phyloP scores from a whole-genome alignment of 2,888 invertebrate genomes.

The Pristionchus maxplancki region DNA sequence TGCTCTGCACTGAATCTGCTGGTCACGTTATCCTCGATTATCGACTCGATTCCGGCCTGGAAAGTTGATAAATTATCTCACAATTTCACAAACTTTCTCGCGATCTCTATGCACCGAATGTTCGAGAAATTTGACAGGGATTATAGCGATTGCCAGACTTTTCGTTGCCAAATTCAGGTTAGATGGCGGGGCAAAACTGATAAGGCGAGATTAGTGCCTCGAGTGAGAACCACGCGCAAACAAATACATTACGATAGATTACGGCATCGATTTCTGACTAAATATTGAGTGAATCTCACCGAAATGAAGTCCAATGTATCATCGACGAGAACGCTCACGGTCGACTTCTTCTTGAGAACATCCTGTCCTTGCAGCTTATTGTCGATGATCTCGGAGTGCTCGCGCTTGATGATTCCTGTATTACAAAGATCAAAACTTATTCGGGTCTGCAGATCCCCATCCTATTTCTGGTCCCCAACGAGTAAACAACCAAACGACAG shows the following conservation, averaged over 20 bases:
- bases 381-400: conserved; percentile 66
- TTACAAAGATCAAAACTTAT: neutral
- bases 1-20: conserved; percentile 95
- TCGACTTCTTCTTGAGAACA: conserved; percentile 59
- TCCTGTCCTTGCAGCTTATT: conserved; percentile 62
- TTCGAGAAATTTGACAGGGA: too few relatives aligned
- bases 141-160: neutral
- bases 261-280: neutral
- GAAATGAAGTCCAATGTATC: conserved; percentile 75
- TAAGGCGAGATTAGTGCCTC: neutral
- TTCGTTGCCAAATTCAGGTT: neutral
- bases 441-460: neutral
- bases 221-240: conserved; percentile 35
- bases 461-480: neutral
- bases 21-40: conserved; percentile 98
- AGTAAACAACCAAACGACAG: neutral
- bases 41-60: conserved; percentile 88
- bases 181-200: neutral
- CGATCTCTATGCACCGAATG: too few relatives aligned
- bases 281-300: conserved; percentile 55
- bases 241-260: neutral
- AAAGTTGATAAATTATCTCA: neutral
- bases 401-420: conserved; percentile 70
- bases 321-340: conserved; percentile 66
- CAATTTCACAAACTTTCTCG: too few relatives aligned